Evolutionary conservation across 1,140 invertebrate genomes (phyloP).

Genomic region (Diorhabda sublineata): DNA sequence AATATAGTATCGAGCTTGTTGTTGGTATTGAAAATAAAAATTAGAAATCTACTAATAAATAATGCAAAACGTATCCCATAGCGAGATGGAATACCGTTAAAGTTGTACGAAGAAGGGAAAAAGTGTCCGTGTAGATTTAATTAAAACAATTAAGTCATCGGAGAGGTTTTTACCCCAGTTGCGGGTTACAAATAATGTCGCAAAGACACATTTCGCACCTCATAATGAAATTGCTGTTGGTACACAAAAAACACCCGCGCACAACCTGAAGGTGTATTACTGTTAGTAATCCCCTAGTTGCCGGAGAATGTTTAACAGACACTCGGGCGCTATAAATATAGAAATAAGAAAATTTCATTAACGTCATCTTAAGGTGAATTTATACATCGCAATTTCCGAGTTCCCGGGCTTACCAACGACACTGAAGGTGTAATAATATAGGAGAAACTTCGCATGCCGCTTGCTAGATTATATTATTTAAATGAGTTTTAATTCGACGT

Average conservation of each 20-base stretch:
- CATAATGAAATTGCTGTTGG: conserved; percentile 23
- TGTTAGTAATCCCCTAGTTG: conserved; percentile 21
- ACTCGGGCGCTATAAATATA: conserved; percentile 43
- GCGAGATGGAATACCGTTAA: too few species aligned
- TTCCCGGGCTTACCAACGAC: conserved; percentile 40
- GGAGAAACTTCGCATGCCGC: conserved; percentile 31
- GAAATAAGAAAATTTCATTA: conserved; percentile 54
- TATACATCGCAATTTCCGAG: conserved; percentile 52
- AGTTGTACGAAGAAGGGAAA: too few species aligned
- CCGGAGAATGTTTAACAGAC: conserved; percentile 21
- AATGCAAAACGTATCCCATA: too few species aligned
- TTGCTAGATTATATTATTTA: conserved; percentile 42
- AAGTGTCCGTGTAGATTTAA: conserved; percentile 5
- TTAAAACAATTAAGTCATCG: conserved; percentile 21
- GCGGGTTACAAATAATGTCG: conserved; percentile 19
- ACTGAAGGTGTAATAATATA: conserved; percentile 42
- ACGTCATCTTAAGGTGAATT: conserved; percentile 55
- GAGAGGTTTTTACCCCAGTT: conserved; percentile 13
- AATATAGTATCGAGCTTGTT: too few species aligned
- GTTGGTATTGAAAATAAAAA: too few species aligned
- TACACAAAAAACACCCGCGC: conserved; percentile 11
- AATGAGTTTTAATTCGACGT: conserved; percentile 43
- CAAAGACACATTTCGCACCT: conserved; percentile 24
- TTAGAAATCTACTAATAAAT: too few species aligned
- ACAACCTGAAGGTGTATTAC: conserved; percentile 9